These are phyloP conservation scores for Bubo blakistoni DNA, from an alignment of 2,113 vertebrate species.

Conservation along the genomic window DNA sequence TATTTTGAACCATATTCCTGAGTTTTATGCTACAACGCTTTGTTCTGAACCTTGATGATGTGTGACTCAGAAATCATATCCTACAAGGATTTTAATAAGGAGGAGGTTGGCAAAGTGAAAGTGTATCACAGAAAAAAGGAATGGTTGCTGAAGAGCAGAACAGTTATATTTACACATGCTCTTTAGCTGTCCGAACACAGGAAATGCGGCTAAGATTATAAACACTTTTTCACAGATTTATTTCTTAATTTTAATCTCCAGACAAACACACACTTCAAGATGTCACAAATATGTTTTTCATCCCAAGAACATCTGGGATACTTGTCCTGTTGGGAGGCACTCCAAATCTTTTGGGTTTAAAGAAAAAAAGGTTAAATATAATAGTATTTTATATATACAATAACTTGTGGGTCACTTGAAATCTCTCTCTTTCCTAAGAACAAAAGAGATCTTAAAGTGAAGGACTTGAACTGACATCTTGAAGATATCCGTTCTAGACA, in stretches of 20 bases:
- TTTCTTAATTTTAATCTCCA: not conserved
- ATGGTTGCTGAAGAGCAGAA: not conserved
- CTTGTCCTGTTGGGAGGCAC: not conserved
- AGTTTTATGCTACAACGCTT: not conserved
- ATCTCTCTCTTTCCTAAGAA: not conserved
- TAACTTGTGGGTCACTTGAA: not conserved
- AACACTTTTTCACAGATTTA: not conserved
- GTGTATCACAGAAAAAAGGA: not conserved
- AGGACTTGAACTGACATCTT: not conserved
- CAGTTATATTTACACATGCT: not conserved
- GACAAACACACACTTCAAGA: not conserved
- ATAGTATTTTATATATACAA: not conserved
- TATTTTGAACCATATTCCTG: not conserved
- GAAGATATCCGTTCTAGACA: not conserved
- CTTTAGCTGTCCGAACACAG: not conserved
- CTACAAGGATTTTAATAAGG: not conserved
- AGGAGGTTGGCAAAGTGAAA: not conserved
- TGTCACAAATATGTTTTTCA: not conserved
- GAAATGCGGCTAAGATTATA: not conserved
- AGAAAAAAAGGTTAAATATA: not conserved
- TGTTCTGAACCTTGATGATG: not conserved
- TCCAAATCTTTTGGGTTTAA: not conserved
- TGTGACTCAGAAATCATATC: not conserved
- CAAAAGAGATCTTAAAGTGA: not conserved
- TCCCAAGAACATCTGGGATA: not conserved